These are phyloP conservation scores for Solenopsis invicta DNA, from an alignment of 1,140 invertebrate species.

Conservation along the genomic window DNA sequence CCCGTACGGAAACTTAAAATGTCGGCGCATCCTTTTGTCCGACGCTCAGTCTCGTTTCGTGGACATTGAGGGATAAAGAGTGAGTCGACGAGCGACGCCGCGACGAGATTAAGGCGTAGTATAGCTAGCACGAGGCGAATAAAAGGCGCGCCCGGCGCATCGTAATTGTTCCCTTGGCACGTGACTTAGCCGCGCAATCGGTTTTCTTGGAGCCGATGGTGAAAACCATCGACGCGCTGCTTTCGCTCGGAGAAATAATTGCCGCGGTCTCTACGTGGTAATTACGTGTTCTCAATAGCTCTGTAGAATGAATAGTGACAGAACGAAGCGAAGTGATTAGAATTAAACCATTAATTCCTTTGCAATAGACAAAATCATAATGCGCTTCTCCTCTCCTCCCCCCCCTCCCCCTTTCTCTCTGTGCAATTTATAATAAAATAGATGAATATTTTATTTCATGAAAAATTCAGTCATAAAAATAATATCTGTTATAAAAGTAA, in stretches of 20 bases:
- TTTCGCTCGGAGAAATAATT: conserved; percentile 56
- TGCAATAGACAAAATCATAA: not conserved
- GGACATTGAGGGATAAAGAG: conserved; percentile 67
- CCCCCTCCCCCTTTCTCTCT: too few relatives aligned
- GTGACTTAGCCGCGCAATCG: conserved; percentile 46
- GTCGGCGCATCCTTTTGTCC: conserved; percentile 65
- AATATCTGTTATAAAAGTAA: not conserved
- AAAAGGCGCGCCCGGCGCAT: conserved; percentile 66
- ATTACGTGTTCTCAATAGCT: conserved; percentile 55
- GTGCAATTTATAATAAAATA: not conserved
- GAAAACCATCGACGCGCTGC: conserved; percentile 49
- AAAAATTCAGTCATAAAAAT: not conserved
- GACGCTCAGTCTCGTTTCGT: conserved; percentile 39
- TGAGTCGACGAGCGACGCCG: conserved; percentile 31
- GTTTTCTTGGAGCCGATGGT: conserved; percentile 56
- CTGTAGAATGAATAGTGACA: conserved; percentile 13
- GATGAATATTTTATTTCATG: not conserved
- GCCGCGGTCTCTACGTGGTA: conserved; percentile 55
- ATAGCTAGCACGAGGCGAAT: conserved; percentile 56
- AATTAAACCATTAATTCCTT: conserved; percentile 25
- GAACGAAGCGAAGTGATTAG: conserved; percentile 18
- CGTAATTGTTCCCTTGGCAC: conserved; percentile 70
- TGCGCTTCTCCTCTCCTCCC: too few relatives aligned
- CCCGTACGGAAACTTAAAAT: conserved; percentile 67
- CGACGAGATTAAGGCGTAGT: conserved; percentile 55